A percentile compares a stretch with the other conserved stretches of the same genome.
These are phyloP conservation scores for Temnothorax rugatulus DNA, from an alignment of 2,888 invertebrate genomes.

Conservation along the genomic window DNA sequence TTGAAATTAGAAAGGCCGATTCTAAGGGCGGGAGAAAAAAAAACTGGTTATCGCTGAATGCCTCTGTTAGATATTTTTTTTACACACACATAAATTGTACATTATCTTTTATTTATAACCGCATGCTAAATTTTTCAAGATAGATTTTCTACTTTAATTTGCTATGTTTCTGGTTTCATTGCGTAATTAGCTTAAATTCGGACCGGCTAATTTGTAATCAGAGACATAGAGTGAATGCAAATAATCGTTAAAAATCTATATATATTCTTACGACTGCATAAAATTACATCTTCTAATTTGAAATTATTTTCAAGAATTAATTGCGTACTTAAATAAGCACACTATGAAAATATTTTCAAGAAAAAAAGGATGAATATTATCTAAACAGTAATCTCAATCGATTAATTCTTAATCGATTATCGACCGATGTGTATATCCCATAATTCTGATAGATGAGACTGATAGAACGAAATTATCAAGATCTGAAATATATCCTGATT, in stretches of 20 bases:
- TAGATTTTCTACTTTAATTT: background rate
- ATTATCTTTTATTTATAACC: constrained; percentile 7
- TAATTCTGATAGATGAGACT: background rate
- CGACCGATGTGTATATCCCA: background rate
- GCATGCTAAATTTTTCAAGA: background rate
- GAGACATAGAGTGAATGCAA: background rate
- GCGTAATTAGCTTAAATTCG: constrained; percentile 2
- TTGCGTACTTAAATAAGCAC: background rate
- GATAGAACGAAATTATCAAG: background rate
- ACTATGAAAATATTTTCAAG: background rate
- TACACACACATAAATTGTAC: background rate
- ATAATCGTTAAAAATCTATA: constrained; percentile 1
- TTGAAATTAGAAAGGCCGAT: background rate
- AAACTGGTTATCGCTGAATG: background rate
- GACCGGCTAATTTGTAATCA: background rate
- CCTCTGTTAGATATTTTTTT: background rate
- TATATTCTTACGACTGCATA: background rate
- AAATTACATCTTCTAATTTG: background rate
- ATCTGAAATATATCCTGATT: constrained; percentile 38
- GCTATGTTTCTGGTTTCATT: background rate
- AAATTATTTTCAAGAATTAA: background rate
- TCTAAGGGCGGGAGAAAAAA: background rate
- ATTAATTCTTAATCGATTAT: constrained; percentile 5
- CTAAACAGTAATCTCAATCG: background rate
- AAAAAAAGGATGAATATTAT: background rate